Conservation (phyloP, 35 echinoderm and acorn worm species). For the Chiridota heheva region DNA sequence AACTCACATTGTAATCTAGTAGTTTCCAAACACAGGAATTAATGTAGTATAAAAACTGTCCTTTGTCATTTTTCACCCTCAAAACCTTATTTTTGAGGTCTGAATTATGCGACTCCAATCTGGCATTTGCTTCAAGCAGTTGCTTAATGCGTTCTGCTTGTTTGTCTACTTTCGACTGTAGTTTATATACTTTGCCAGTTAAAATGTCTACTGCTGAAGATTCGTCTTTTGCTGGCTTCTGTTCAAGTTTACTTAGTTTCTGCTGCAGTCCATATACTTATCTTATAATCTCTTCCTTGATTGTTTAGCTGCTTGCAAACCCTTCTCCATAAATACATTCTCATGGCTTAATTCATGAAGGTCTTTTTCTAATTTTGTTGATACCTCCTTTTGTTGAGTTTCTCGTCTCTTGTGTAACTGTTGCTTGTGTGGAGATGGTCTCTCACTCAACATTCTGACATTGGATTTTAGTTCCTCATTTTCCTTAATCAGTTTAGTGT, state of each 20-base stretch:
- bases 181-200: no score
- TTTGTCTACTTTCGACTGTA: no score
- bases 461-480: not conserved
- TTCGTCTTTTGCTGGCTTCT: no score
- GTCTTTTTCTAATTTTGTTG: not conserved
- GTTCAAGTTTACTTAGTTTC: no score
- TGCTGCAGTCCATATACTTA: no score
- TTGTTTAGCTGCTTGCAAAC: no score
- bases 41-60: not conserved
- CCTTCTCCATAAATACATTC: not conserved
- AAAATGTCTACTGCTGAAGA: no score
- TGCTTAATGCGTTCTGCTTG: not conserved
- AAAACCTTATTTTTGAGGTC: not conserved
- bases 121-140: not conserved
- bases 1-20: no score
- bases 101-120: no score
- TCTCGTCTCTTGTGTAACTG: not conserved
- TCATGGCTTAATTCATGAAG: not conserved
- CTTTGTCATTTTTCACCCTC: not conserved
- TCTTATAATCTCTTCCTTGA: no score
- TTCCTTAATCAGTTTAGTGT: no score
- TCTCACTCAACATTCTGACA: not conserved
- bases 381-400: not conserved
- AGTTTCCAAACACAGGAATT: no score
- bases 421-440: slow-evolving; percentile 6